Percentiles rank a stretch among this genome's conserved stretches.
phyloP scores from a whole-genome alignment of 2,113 vertebrate genomes.

The Rhagologus leucostigma region DNA sequence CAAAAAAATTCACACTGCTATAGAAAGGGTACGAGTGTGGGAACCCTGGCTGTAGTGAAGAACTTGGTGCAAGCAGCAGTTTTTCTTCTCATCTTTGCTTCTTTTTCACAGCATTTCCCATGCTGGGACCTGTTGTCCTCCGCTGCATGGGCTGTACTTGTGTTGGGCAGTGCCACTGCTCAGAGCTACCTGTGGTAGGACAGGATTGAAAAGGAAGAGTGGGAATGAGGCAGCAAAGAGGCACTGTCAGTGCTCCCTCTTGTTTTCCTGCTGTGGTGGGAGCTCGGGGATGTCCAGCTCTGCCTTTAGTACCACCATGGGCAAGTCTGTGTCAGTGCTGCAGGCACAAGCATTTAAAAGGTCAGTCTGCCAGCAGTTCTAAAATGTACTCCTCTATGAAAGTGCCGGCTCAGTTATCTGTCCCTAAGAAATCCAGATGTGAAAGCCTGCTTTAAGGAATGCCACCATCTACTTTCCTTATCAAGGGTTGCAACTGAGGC shows the following conservation, averaged over 20 bases:
- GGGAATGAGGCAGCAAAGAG: fast-evolving
- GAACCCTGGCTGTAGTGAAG: not conserved
- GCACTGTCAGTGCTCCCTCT: not conserved
- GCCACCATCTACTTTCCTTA: not conserved
- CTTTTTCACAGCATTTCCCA: not conserved
- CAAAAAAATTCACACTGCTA: not conserved
- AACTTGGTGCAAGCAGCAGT: not conserved
- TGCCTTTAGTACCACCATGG: not conserved
- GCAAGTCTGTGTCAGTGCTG: not conserved
- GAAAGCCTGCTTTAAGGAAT: not conserved
- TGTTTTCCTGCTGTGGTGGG: not conserved
- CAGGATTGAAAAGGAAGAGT: not conserved
- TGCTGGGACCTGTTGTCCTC: not conserved
- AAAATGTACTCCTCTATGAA: not conserved
- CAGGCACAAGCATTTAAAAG: not conserved
- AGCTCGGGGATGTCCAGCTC: not conserved
- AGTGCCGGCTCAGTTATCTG: not conserved
- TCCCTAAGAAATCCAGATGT: not conserved
- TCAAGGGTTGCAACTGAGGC: not conserved
- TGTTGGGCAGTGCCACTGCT: not conserved
- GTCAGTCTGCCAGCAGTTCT: not conserved
- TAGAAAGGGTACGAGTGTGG: not conserved
- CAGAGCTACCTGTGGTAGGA: not conserved
- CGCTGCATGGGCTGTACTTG: not conserved
- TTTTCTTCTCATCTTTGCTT: not conserved